Conservation (phyloP, 2,113 vertebrate species). For the Peucedramus taeniatus region DNA sequence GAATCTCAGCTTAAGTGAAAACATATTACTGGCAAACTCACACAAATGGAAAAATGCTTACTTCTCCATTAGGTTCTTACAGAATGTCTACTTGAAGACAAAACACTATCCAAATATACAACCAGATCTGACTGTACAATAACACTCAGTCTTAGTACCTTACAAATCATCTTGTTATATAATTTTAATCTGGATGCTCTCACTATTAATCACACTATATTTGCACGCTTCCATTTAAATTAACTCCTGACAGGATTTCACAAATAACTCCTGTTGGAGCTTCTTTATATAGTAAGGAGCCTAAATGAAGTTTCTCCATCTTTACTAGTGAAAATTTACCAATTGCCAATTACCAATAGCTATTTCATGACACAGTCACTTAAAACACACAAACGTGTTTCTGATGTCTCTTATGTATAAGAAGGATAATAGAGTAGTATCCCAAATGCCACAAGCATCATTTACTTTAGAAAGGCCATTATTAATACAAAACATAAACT, state of each 20-base stretch:
- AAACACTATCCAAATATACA: background rate
- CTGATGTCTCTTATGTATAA: background rate
- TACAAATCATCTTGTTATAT: background rate
- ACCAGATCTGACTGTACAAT: background rate
- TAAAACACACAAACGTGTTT: background rate
- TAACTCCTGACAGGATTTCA: background rate
- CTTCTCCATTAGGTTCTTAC: background rate
- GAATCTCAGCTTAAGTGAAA: constrained; percentile 24
- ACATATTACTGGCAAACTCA: constrained; percentile 4
- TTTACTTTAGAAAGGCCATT: background rate
- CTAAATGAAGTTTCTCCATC: background rate
- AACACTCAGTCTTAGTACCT: background rate
- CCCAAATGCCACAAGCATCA: background rate
- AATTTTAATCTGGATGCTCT: background rate
- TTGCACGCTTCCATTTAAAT: background rate
- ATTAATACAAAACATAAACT: background rate
- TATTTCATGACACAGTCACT: background rate
- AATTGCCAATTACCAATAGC: background rate
- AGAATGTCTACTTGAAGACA: background rate
- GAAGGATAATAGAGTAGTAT: background rate
- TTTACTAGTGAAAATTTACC: background rate
- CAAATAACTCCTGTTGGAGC: background rate
- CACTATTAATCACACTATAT: background rate
- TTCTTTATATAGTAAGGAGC: background rate
- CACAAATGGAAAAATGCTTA: constrained; percentile 26